Conservation (phyloP, 2,113 vertebrate species). For the Hystrix cristata region DNA sequence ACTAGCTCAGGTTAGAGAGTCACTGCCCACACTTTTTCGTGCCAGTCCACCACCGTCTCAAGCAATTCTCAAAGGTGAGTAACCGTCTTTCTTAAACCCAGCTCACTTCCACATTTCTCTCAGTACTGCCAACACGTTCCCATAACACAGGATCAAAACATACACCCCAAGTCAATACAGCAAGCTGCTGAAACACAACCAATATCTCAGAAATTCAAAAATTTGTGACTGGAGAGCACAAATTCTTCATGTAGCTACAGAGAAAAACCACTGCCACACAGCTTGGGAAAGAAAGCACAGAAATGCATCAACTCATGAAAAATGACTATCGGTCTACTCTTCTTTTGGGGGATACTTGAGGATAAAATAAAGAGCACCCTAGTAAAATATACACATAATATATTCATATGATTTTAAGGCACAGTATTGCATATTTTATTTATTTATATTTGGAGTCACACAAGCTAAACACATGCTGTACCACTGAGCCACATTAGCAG, state of each 20-base stretch:
- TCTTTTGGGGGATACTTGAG: neutral
- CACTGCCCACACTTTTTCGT: neutral
- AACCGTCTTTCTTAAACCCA: neutral
- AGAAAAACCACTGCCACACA: neutral
- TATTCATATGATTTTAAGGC: conserved; percentile 28
- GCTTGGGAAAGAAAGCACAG: neutral
- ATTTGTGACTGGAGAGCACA: neutral
- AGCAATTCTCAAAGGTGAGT: neutral
- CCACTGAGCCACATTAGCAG: neutral
- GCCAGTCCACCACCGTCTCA: neutral
- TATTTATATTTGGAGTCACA: neutral
- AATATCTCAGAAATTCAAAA: neutral
- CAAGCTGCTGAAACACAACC: neutral
- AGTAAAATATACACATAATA: neutral
- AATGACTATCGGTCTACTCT: neutral
- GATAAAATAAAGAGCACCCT: neutral
- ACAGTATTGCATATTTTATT: neutral
- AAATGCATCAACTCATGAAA: neutral
- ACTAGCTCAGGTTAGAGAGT: neutral
- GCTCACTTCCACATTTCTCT: neutral
- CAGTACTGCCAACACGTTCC: neutral
- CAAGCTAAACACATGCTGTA: neutral
- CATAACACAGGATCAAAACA: neutral
- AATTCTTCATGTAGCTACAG: neutral
- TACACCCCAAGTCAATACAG: neutral